Base-by-base conservation (phyloP, 2,888 invertebrate genomes). In the Aphodius sticticus region DNA sequence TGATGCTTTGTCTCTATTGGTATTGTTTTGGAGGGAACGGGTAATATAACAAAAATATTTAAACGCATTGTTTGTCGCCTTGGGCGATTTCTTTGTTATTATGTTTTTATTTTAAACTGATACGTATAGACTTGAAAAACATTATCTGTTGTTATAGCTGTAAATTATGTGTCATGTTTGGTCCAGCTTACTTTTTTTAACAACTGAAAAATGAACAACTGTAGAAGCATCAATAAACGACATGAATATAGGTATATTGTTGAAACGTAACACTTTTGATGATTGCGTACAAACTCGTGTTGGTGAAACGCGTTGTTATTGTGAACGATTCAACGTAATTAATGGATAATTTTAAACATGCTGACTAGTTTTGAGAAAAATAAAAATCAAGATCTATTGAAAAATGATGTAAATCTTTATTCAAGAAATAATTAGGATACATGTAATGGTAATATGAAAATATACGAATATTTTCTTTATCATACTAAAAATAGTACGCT, bases 371-470 rank as follows among this genome's bases (percentile, higher is more conserved):
- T 53, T 53, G 26, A 26, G 26, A 26, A 26, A 26, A 26, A 72
- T 16, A 72, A 72, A 16, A 15, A 76, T 69, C 6, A 71, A 70
- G 38, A n/a, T 76, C 26, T 70, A 53, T 84, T 86, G 85, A 88
- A 88, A 89, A 89, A 89, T 88, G 88, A 88, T 89, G 88, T 86
- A 89, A 88, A 89, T 88, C 88, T 89, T 89, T 89, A 89, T 89
- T 88, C 85, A 86, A 87, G 88, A 88, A 86, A 84, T 83, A 82
- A 81, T 87, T 88, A 88, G 88, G 89, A 89, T 89, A 89, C 88
- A 89, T 86, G 86, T 87, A 87, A 87, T 87, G 88, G 89, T 89
- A 89, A 89, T 89, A 88, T 86, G 89, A 89, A 89, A 89, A 89
- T 89, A 88, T 86, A 75, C 26, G 81, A 83, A 88, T 87, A 88